Evolutionary conservation across 1,140 invertebrate species (phyloP).

Genomic region (Cherax destructor): DNA sequence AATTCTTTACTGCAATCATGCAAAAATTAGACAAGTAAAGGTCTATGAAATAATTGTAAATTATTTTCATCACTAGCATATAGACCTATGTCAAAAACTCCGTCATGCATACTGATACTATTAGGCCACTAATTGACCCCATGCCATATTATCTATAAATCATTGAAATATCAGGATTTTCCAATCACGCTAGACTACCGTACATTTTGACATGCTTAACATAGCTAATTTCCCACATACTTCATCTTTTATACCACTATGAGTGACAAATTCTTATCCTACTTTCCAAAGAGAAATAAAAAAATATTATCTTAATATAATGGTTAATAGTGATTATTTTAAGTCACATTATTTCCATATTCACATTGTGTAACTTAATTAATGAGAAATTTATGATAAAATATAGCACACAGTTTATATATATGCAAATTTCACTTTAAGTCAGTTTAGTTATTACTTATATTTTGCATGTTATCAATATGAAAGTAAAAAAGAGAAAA

Average conservation of each 20-base stretch:
- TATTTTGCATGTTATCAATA: too few species aligned
- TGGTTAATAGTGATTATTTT: not conserved
- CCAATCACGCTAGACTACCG: not conserved
- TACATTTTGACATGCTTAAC: not conserved
- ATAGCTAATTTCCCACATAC: constrained; percentile 12
- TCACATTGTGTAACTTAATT: not conserved
- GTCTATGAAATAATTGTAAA: not conserved
- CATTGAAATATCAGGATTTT: not conserved
- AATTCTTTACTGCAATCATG: constrained; percentile 15
- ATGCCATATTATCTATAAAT: not conserved
- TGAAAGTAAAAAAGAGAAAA: too few species aligned
- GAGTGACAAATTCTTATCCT: constrained; percentile 16
- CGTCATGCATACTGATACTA: constrained; percentile 24
- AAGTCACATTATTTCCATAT: not conserved
- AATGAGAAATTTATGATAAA: too few species aligned
- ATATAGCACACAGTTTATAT: too few species aligned
- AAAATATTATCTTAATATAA: not conserved
- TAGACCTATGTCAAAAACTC: constrained; percentile 3
- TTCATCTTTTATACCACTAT: constrained; percentile 15
- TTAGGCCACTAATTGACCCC: not conserved
- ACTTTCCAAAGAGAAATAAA: not conserved
- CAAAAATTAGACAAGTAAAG: not conserved
- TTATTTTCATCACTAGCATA: not conserved
- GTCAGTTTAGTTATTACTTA: too few species aligned
- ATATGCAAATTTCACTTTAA: too few species aligned